Conservation (phyloP, 1,140 invertebrate species). For the Meloidogyne exigua region DNA sequence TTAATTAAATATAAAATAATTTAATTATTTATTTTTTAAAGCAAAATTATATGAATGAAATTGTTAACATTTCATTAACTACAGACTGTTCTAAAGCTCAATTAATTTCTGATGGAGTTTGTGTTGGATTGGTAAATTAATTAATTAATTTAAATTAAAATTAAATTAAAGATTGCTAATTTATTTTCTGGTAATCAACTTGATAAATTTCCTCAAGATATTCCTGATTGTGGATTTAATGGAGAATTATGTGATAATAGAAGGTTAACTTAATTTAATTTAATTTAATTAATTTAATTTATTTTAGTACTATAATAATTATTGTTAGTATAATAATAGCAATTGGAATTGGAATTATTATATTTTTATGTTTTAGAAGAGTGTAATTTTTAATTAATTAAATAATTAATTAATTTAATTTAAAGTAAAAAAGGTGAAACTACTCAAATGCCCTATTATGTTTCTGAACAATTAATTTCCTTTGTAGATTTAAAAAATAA, state of each 20-base stretch:
- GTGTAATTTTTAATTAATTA: slow-evolving; percentile 33
- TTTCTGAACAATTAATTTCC: slow-evolving; percentile 32
- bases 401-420: neutral
- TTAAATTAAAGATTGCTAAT: slow-evolving; percentile 7
- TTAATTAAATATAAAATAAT: no score
- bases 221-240: slow-evolving; percentile 42
- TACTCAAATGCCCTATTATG: slow-evolving; percentile 47
- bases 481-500: slow-evolving; percentile 41
- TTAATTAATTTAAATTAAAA: slow-evolving; percentile 11
- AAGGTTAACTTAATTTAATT: slow-evolving; percentile 32
- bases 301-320: slow-evolving; percentile 27
- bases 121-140: neutral
- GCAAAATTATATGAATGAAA: slow-evolving; percentile 1
- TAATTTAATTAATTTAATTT: neutral
- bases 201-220: slow-evolving; percentile 35
- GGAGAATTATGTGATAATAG: slow-evolving; percentile 51
- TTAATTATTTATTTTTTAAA: neutral
- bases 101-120: neutral
- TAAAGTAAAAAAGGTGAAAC: slow-evolving; percentile 49
- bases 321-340: slow-evolving; percentile 37
- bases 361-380: slow-evolving; percentile 50
- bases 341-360: slow-evolving; percentile 41
- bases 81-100: neutral
- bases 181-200: slow-evolving; percentile 6
- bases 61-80: neutral